Evolutionary conservation across 1,140 invertebrate genomes (phyloP).

Genomic region (Macrotrachela quadricornifera): DNA sequence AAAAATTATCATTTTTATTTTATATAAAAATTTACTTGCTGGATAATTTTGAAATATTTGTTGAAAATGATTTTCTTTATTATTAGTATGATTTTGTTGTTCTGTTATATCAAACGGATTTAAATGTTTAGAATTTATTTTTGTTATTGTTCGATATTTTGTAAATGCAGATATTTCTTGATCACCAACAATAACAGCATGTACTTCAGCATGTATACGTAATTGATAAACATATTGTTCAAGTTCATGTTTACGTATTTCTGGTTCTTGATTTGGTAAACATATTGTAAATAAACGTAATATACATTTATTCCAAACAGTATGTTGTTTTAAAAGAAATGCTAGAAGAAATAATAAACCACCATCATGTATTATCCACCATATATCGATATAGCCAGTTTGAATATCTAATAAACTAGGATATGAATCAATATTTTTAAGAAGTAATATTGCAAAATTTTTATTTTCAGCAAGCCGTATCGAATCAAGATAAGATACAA

Average conservation of each 20-base stretch:
- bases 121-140: too few relatives aligned
- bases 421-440: conserved; percentile 88
- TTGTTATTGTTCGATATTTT: conserved; percentile 72
- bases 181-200: conserved; percentile 73
- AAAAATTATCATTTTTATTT: too few relatives aligned
- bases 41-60: conserved; percentile 11
- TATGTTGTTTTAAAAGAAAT: conserved; percentile 71
- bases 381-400: conserved; percentile 80
- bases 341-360: conserved; percentile 88
- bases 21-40: neutral
- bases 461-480: conserved; percentile 5
- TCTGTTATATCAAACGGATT: too few relatives aligned
- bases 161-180: conserved; percentile 93
- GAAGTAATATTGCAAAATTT: conserved; percentile 46
- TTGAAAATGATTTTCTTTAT: conserved; percentile 70
- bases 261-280: conserved; percentile 97
- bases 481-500: conserved; percentile 33
- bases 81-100: conserved; percentile 91
- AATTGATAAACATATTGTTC: conserved; percentile 93
- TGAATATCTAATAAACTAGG: conserved; percentile 47
- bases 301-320: conserved; percentile 93
- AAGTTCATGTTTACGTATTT: conserved; percentile 97
- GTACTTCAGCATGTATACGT: conserved; percentile 86
- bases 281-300: conserved; percentile 95
- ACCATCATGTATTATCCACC: conserved; percentile 99